Evolutionary conservation across 2,888 invertebrate species (phyloP), one percentile per base, ranked within the genome.

Genomic region (Cephus pulcher): DNA sequence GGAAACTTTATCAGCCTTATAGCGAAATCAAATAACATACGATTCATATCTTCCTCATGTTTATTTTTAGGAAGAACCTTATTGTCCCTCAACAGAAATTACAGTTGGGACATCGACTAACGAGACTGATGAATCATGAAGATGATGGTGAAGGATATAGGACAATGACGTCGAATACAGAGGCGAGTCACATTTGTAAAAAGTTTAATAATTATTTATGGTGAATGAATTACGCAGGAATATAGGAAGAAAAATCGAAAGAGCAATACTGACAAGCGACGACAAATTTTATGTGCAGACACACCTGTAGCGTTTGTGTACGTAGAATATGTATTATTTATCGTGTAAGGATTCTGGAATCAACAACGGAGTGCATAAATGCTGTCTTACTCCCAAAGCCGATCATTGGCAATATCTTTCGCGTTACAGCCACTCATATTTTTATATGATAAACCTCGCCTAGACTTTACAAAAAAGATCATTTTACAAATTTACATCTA

Each of bases 261-360:
- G 88, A 89, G 89, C 89, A 89, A 90, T 90, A 89, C 87, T 90
- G 90, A 88, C 86, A 89, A 90, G 89, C 90, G 87, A 90, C 90
- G 86, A 88, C 88, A 85, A 89, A 85, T 86, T 86, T 87, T 84
- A 84, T 85, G 87, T 90, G 89, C 88, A 89, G 86, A 89, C 87
- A 90, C 87, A 89, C 87, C 86, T 85, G 87, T 88, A 88, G 88
- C 87, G 81, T 88, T 85, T 86, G 87, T 88, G 86, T 88, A 87
- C 85, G 81, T 40, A 40, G 15, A 40, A 40, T 40, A 40, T 40
- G 86, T 88, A 84, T 79, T 69, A 82, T 76, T 79, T 68, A 69
- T 78, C 71, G 75, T 77, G 70, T 74, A 78, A 74, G 69, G 75
- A 77, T 73, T 79, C 6, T 15, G 15, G 77, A 79, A 69, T 79